These are phyloP conservation scores for Drosophila albomicans DNA, from an alignment of 1,140 invertebrate genomes.

Conservation along the genomic window DNA sequence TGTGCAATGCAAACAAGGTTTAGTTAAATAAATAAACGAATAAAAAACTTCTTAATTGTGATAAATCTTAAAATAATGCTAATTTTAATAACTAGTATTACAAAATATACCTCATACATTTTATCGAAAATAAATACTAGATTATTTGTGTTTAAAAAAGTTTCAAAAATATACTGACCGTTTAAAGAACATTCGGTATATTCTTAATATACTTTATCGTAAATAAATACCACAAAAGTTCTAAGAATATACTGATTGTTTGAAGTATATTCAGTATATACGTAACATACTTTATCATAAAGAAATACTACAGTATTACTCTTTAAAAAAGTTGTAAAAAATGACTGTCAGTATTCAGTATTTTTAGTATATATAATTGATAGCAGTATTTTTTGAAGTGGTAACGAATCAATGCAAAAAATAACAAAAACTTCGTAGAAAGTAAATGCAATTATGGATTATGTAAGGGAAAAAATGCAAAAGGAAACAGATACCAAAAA, in stretches of 20 bases:
- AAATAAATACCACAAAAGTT: too few species aligned
- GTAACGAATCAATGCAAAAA: background rate
- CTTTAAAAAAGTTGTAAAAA: background rate
- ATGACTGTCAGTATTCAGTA: background rate
- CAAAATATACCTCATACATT: too few species aligned
- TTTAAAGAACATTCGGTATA: too few species aligned
- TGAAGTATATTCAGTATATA: too few species aligned
- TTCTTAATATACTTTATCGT: too few species aligned
- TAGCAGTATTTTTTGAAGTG: background rate
- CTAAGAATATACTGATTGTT: too few species aligned
- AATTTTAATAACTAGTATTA: too few species aligned
- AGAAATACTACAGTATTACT: too few species aligned
- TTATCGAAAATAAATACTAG: too few species aligned
- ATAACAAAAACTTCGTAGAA: slow-evolving; percentile 5
- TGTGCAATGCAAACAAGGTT: background rate
- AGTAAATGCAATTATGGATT: slow-evolving; percentile 26
- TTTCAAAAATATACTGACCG: too few species aligned
- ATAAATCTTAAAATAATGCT: background rate
- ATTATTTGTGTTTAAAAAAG: too few species aligned
- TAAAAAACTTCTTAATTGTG: background rate
- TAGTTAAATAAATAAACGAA: background rate
- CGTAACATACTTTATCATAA: too few species aligned
- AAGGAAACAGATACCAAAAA: slow-evolving; percentile 20
- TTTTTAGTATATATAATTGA: background rate
- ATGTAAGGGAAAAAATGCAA: background rate